phyloP scores from a whole-genome alignment of 1,140 invertebrate genomes.

The Bactericera cockerelli region DNA sequence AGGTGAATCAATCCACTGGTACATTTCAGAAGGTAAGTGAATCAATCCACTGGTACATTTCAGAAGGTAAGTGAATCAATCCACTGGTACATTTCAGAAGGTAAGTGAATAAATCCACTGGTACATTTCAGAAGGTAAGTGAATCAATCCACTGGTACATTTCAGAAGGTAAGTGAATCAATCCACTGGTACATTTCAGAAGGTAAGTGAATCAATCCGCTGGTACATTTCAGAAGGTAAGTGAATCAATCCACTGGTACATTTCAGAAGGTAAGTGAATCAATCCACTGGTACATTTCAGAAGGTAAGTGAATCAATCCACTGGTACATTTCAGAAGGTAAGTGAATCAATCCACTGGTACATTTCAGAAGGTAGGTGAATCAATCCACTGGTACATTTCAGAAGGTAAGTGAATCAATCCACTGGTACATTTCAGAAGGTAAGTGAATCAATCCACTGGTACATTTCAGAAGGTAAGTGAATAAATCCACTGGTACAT shows the following conservation, averaged over 20 bases:
- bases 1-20: conserved; percentile 67
- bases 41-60: conserved; percentile 73
- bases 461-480: no score
- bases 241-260: not conserved
- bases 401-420: no score
- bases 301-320: no score
- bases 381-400: no score
- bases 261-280: not conserved
- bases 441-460: no score
- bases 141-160: not conserved
- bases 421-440: no score
- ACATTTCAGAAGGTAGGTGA: no score
- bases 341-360: not conserved
- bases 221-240: not conserved
- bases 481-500: no score
- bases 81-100: not conserved
- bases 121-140: not conserved
- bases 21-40: conserved; percentile 69
- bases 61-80: conserved; percentile 40
- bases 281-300: not conserved
- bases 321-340: not conserved
- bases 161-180: not conserved
- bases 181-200: not conserved
- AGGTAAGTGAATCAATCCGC: not conserved
- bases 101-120: not conserved